Base-by-base conservation (phyloP, 2,888 invertebrate genomes). In the Neocrepidodera transversa region DNA sequence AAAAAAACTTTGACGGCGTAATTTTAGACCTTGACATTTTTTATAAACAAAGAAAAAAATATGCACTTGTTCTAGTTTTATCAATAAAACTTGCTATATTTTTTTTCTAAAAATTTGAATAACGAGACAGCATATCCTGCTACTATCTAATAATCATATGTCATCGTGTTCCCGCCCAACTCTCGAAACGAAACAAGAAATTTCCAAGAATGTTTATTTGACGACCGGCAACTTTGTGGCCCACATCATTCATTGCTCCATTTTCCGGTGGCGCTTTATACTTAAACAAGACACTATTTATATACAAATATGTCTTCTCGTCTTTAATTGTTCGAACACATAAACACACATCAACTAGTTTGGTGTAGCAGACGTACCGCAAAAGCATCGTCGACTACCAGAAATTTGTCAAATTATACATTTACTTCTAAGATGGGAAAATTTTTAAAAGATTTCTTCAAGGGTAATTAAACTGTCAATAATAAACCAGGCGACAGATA, bases 391-490 rank as follows among this genome's bases (percentile, higher is more conserved):
- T 45, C 51, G 56, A 57, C 60, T 57, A 65, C 55, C 63, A 58
- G 58, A 53, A 62, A 63, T 63, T 63, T 62, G 62, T 62, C 58
- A 62, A 60, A 62, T 58, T 60, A 53, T 50, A n/a, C n/a, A 54
- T 60, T 60, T 42, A 49, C 60, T 35, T 35, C 47, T 17, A 55
- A 56, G 60, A 57, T 57, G 51, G n/a, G 60, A 62, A 62, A 58
- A 48, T 58, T 42, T 58, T 43, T 18, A 50, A 52, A 65, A 56
- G 57, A 54, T 49, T 26, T 49, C 48, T 55, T 58, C 17, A 47
- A 36, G 54, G 58, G 60, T 69, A 69, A 69, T 67, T 67, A 69
- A 67, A 66, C 65, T 67, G 69, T 69, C 69, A 67, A 68, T 68
- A 66, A 58, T 56, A 50, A 61, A 26, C 61, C 59, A 50, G 51